Evolutionary conservation across 2,888 invertebrate genomes (phyloP), one percentile per base, ranked within the genome.

Genomic region (Cremastinae sp.): DNA sequence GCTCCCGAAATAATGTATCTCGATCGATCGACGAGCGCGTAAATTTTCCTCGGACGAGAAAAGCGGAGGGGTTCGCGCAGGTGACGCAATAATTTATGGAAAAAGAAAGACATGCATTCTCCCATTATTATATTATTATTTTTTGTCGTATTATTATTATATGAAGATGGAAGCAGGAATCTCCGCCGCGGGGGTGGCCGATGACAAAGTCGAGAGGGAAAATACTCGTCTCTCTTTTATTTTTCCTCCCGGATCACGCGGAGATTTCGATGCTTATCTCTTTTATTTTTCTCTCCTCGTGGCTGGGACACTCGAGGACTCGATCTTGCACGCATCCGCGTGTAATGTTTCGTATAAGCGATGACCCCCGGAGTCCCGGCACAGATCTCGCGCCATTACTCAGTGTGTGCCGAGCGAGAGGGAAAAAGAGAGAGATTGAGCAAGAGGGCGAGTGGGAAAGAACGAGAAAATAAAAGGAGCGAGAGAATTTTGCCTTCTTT

Each of bases 361-460:
- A 62, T 79, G 80, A 79, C 80, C 80, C 82, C 78, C 78, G 77
- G 77, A 70, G 81, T 77, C 82, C 71, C 83, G 84, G 72, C 82
- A 85, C 85, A 83, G 81, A 87, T 86, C 85, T 86, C 85, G 83
- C 86, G 82, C 85, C 86, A 88, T 88, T 88, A 86, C 83, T 87
- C 86, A 85, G 83, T 65, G n/a, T n/a, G n/a, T n/a, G 51, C 76
- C 12, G 68, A 53, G 78, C 61, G 78, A 78, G 62, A 78, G 74
- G 77, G 59, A 74, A 51, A 74, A 18, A 18, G 38, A 47, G 36
- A 45, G 61, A 54, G 69, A 62, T 75, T 74, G 72, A 38, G 38
- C 12, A 51, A 22, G 28, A 61, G 59, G n/a, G 28, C 36, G 2
- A 45, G 61, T 45, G 43, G 45, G n/a, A 10, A 18, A 62, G 36